Conservation (phyloP, 2,888 invertebrate species). For the Melitaea athalia region DNA sequence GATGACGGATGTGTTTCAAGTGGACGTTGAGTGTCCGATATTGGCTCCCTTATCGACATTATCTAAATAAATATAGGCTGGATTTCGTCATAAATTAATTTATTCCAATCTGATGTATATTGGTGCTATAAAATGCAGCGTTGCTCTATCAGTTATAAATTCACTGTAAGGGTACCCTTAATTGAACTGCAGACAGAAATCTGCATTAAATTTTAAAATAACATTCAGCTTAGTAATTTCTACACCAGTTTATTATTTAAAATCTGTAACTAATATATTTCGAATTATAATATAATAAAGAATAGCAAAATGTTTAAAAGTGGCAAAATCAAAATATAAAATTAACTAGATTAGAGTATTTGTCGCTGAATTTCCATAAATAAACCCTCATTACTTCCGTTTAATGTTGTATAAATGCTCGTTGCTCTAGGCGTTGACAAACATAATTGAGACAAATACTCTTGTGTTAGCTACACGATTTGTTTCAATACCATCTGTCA, state of each 20-base stretch:
- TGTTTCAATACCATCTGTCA: slow-evolving; percentile 59
- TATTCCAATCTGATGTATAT: slow-evolving; percentile 10
- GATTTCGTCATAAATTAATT: slow-evolving; percentile 30
- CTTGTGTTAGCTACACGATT: slow-evolving; percentile 57
- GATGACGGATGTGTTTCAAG: slow-evolving; percentile 59
- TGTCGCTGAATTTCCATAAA: not conserved
- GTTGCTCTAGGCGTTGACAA: slow-evolving; percentile 28
- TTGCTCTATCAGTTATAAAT: not conserved
- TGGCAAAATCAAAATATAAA: not conserved
- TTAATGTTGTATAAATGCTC: slow-evolving; percentile 11
- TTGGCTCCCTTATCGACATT: slow-evolving; percentile 38
- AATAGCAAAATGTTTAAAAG: no score
- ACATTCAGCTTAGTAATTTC: no score
- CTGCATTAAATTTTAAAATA: no score
- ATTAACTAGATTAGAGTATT: not conserved
- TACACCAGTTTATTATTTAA: no score
- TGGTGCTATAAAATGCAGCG: not conserved
- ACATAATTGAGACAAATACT: slow-evolving; percentile 62
- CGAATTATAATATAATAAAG: no score
- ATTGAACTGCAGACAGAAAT: no score
- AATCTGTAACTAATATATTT: no score
- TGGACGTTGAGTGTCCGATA: slow-evolving; percentile 47
- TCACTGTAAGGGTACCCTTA: no score
- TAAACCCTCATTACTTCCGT: not conserved
- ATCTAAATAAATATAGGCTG: slow-evolving; percentile 30